Base-by-base conservation (phyloP, 2,888 invertebrate genomes). In the Mantis religiosa region DNA sequence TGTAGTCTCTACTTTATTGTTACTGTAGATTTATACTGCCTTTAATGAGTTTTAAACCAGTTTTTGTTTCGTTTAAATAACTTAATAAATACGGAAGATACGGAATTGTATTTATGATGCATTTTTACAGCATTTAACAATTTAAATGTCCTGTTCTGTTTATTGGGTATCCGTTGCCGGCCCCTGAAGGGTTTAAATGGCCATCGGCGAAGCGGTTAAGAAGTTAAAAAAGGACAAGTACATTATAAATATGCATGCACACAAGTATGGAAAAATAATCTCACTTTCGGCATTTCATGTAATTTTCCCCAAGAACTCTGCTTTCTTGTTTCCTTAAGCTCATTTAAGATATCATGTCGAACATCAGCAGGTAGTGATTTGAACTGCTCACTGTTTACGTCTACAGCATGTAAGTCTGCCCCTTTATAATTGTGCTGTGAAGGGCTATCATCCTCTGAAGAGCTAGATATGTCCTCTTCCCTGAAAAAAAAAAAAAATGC, bases 301-400 rank as follows among this genome's bases (percentile, higher is more conserved):
- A 98, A 94, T 91, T 95, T 95, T 15, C 96, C 97, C 98, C 98
- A 98, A 3, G 98, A 98, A 91, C 96, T 97, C 93, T 97, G 97
- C 93, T 98, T 99, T 90, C 98, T 95, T 1, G 97, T 97, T 92
- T 98, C 98, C 93, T 98, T 98, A 90, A 99, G 94, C 91, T 99
- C 98, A 25, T 96, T 95, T 3, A 99, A 94, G 91, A 99, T 96
- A 92, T 99, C 99, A 94, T 98, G 98, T 89, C 98, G 96, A n/a
- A 98, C 96, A 93, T 98, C 98, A 0, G 97, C 95, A 4, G 98
- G 98, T 89, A 99, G 93, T 41, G 94, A 95, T 92, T 95, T 96
- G 92, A 99, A 99, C 90, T 97, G 95, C 6, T 95, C 94, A 88
- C 97, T 97, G 89, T 96, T 95, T 30, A 98, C 95, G 94, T 99